Conservation (phyloP, 1,140 invertebrate species). For the Lordiphosa clarofinis region DNA sequence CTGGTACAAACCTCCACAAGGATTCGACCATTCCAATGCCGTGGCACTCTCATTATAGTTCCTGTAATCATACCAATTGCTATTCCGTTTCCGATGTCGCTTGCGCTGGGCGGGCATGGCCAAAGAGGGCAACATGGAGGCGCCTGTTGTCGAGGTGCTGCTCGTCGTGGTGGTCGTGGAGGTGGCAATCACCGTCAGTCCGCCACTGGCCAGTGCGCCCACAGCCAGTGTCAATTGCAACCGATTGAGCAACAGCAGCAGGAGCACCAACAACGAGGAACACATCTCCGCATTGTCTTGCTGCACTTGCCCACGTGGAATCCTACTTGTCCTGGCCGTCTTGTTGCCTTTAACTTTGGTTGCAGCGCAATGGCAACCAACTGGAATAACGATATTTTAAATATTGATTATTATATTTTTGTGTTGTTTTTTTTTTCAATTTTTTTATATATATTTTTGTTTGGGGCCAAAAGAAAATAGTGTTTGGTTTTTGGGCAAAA, state of each 20-base stretch:
- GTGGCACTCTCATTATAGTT: slow-evolving; percentile 68
- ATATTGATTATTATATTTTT: slow-evolving; percentile 8
- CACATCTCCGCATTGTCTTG: slow-evolving; percentile 46
- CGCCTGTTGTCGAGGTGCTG: slow-evolving; percentile 13
- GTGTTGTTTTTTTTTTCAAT: not conserved
- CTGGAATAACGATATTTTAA: slow-evolving; percentile 17
- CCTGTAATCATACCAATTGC: slow-evolving; percentile 66
- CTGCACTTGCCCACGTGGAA: slow-evolving; percentile 8
- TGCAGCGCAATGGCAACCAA: slow-evolving; percentile 69
- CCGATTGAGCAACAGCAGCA: slow-evolving; percentile 35
- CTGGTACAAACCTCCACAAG: slow-evolving; percentile 60
- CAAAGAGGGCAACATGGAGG: not conserved
- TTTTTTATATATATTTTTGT: not conserved
- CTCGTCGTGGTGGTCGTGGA: slow-evolving; percentile 24
- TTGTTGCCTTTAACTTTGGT: slow-evolving; percentile 62
- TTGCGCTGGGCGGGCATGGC: slow-evolving; percentile 36
- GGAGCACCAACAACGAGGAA: slow-evolving; percentile 47
- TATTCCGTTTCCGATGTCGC: slow-evolving; percentile 71
- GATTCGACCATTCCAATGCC: slow-evolving; percentile 69
- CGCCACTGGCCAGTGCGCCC: slow-evolving; percentile 38
- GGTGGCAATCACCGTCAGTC: slow-evolving; percentile 42
- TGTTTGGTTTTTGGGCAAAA: not conserved
- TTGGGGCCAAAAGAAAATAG: too few relatives aligned
- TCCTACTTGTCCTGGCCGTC: slow-evolving; percentile 32
- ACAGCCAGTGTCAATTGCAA: slow-evolving; percentile 33